Percentiles rank a stretch among this genome's conserved stretches.
Conservation (phyloP, 2,888 invertebrate species). For the Invenusta paracnida region DNA sequence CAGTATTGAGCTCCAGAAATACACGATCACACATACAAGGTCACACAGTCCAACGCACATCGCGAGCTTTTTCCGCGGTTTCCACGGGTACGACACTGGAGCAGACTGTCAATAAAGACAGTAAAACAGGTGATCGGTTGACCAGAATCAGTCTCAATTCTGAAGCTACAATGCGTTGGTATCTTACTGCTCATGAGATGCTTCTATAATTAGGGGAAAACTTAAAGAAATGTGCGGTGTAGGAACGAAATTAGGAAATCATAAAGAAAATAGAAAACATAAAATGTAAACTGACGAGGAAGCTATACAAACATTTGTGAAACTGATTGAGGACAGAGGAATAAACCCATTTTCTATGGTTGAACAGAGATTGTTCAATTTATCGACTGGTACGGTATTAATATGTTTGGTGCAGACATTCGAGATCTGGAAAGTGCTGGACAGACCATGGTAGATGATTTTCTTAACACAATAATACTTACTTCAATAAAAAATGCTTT, state of each 20-base stretch:
- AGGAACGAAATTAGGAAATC: background rate
- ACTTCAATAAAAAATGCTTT: background rate
- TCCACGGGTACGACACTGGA: slow-evolving; percentile 43
- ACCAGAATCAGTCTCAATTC: slow-evolving; percentile 37
- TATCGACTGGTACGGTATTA: background rate
- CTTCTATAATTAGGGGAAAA: slow-evolving; percentile 32
- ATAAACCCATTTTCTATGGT: background rate
- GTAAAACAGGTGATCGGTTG: slow-evolving; percentile 44
- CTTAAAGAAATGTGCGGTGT: slow-evolving; percentile 38
- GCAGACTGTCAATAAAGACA: slow-evolving; percentile 42
- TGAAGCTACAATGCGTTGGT: slow-evolving; percentile 43
- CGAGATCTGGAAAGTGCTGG: background rate
- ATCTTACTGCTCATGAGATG: slow-evolving; percentile 34
- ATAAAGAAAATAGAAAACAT: slow-evolving; percentile 8
- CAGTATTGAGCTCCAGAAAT: background rate
- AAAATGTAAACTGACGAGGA: slow-evolving; percentile 3
- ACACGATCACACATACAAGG: background rate
- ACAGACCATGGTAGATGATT: background rate
- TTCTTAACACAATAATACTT: background rate
- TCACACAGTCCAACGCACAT: slow-evolving; percentile 27
- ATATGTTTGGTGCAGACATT: background rate
- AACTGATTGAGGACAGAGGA: background rate
- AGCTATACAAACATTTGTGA: background rate
- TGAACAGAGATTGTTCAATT: background rate
- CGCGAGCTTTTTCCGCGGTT: slow-evolving; percentile 35